Conservation (phyloP, 2,888 invertebrate species). For the Leptinotarsa haldemani region DNA sequence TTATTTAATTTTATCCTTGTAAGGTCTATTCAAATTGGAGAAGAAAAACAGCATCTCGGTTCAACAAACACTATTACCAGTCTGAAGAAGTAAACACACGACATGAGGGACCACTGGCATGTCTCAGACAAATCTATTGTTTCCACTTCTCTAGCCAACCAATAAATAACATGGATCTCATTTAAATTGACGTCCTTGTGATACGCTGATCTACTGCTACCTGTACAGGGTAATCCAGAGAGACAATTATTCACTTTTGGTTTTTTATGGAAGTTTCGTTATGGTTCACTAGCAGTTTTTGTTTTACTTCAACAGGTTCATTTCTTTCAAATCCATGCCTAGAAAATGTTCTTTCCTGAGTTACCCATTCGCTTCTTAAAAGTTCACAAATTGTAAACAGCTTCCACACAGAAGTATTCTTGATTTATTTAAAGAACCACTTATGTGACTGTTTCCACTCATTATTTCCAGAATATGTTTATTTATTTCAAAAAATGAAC, state of each 20-base stretch:
- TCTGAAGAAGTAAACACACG: constrained; percentile 45
- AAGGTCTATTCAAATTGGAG: constrained; percentile 45
- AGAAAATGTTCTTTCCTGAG: no score
- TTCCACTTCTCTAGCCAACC: constrained; percentile 60
- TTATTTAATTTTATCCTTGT: constrained; percentile 49
- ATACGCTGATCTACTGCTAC: constrained; percentile 46
- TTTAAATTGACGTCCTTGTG: constrained; percentile 62
- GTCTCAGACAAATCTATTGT: constrained; percentile 65
- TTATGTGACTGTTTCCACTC: no score
- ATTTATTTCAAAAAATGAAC: no score
- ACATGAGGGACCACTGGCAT: constrained; percentile 61
- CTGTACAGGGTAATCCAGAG: background rate
- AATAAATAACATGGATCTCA: constrained; percentile 62
- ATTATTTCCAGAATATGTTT: background rate
- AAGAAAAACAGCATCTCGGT: constrained; percentile 19
- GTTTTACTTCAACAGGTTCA: no score
- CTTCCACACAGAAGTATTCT: no score
- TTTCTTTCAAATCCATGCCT: no score
- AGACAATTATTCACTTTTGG: background rate
- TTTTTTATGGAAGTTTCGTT: no score
- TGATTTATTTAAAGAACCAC: no score
- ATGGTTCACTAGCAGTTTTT: no score
- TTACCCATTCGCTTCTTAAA: no score
- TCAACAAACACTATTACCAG: constrained; percentile 42
- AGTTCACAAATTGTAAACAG: no score